These are phyloP conservation scores for Acrossocheilus fasciatus DNA, from an alignment of 2,797 vertebrate species.

Conservation along the genomic window DNA sequence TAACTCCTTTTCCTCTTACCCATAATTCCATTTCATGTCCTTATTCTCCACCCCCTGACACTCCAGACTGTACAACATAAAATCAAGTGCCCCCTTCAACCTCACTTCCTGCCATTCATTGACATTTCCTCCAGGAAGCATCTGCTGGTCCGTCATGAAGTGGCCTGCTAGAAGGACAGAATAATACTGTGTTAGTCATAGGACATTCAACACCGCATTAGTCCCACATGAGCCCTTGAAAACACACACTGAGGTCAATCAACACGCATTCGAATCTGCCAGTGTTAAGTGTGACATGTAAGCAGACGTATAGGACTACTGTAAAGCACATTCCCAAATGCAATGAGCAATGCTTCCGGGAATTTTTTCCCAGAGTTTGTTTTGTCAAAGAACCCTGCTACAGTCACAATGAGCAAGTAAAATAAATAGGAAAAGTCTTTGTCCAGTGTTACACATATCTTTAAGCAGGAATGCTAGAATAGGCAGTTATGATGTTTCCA, in stretches of 20 bases:
- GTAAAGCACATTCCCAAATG: slow-evolving; percentile 26
- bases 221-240: slow-evolving; percentile 47
- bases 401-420: not conserved
- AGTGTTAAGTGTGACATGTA: slow-evolving; percentile 37
- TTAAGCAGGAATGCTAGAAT: not conserved
- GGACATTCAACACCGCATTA: slow-evolving; percentile 34
- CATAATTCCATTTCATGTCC: slow-evolving; percentile 61
- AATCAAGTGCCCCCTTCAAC: slow-evolving; percentile 43
- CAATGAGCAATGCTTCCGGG: slow-evolving; percentile 26
- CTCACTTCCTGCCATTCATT: slow-evolving; percentile 78
- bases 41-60: slow-evolving; percentile 36
- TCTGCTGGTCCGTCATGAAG: slow-evolving; percentile 72
- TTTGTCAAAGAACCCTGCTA: slow-evolving; percentile 35
- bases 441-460: not conserved
- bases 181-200: slow-evolving; percentile 41
- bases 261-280: slow-evolving; percentile 42
- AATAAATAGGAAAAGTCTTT: not conserved
- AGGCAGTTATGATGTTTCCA: not conserved
- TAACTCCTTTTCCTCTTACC: slow-evolving; percentile 60
- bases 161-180: slow-evolving; percentile 43
- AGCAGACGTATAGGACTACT: slow-evolving; percentile 38
- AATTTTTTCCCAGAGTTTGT: slow-evolving; percentile 27
- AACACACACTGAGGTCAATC: slow-evolving; percentile 53
- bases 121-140: slow-evolving; percentile 82
- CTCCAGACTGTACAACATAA: slow-evolving; percentile 20